A percentile compares a stretch with the other conserved stretches of the same genome.
Evolutionary conservation across 2,113 vertebrate species (phyloP).

Genomic region (Hiodon tergisus): DNA sequence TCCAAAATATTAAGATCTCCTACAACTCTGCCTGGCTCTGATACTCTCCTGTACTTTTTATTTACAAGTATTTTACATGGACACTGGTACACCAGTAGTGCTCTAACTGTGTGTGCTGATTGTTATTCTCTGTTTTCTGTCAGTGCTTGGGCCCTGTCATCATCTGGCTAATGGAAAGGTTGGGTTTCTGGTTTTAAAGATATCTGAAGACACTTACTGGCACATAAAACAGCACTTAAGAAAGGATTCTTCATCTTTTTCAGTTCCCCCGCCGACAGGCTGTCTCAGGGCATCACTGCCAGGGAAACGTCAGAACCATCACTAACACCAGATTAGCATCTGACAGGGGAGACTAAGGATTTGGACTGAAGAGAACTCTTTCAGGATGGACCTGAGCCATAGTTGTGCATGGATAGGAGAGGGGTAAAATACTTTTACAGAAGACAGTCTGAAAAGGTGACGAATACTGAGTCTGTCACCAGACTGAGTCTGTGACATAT

Average conservation of each 20-base stretch:
- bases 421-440: constrained; percentile 49
- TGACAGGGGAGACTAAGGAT: constrained; percentile 37
- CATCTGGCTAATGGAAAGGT: constrained; percentile 17
- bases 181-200: constrained; percentile 16
- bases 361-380: constrained; percentile 40
- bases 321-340: constrained; percentile 43
- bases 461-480: constrained; percentile 63
- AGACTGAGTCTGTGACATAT: constrained; percentile 62
- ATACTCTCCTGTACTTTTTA: not conserved
- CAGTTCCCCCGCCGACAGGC: constrained; percentile 28
- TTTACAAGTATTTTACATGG: no score
- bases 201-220: constrained; percentile 23
- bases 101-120: not conserved
- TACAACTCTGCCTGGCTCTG: no score
- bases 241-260: constrained; percentile 32
- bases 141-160: constrained; percentile 2
- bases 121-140: constrained; percentile 5
- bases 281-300: constrained; percentile 31
- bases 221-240: constrained; percentile 21
- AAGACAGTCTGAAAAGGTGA: constrained; percentile 66
- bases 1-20: no score
- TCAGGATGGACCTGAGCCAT: constrained; percentile 41
- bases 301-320: constrained; percentile 43
- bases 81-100: not conserved
- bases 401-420: not conserved